A percentile compares a stretch with the other conserved stretches of the same genome.
Evolutionary conservation across 2,797 vertebrate genomes (phyloP).

Genomic region (Poecilia velifera): DNA sequence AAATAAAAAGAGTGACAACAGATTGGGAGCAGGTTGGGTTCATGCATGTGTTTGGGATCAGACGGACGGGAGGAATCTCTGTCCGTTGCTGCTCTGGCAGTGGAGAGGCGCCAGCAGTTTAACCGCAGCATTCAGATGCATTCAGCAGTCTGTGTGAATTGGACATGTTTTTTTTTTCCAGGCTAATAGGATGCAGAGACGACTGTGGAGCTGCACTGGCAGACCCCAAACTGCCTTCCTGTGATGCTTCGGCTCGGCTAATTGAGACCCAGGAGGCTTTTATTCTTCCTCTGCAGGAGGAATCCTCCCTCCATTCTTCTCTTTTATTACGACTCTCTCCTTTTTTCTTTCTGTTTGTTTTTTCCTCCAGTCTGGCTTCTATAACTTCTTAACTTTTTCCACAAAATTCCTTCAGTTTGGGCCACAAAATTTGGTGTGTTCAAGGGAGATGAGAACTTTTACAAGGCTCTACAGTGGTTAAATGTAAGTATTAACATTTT

Average conservation of each 20-base stretch:
- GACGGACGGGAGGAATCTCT: background rate
- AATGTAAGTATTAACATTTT: background rate
- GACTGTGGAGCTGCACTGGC: slow-evolving; percentile 26
- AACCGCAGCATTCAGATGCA: slow-evolving; percentile 42
- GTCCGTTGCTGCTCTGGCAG: slow-evolving; percentile 4
- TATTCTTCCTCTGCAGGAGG: slow-evolving; percentile 24
- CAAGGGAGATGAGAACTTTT: slow-evolving; percentile 17
- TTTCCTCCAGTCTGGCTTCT: background rate
- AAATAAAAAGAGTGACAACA: background rate
- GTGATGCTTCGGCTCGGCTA: slow-evolving; percentile 49
- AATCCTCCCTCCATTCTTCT: slow-evolving; percentile 21
- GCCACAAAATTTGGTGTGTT: slow-evolving; percentile 13
- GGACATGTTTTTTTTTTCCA: slow-evolving; percentile 39
- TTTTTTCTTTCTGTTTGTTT: slow-evolving; percentile 5
- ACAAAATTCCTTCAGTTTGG: slow-evolving; percentile 6
- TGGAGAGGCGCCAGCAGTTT: slow-evolving; percentile 29
- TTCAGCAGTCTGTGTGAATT: slow-evolving; percentile 23
- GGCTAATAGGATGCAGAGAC: slow-evolving; percentile 66
- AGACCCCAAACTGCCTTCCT: slow-evolving; percentile 55
- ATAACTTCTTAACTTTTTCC: slow-evolving; percentile 11
- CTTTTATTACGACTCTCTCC: slow-evolving; percentile 17
- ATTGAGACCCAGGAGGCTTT: slow-evolving; percentile 72
- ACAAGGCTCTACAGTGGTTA: slow-evolving; percentile 7
- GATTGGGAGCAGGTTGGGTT: slow-evolving; percentile 22
- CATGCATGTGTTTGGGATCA: slow-evolving; percentile 46